Evolutionary conservation across 2,888 invertebrate species (phyloP), one percentile per base, ranked within the genome.

Genomic region (Drepana falcataria): DNA sequence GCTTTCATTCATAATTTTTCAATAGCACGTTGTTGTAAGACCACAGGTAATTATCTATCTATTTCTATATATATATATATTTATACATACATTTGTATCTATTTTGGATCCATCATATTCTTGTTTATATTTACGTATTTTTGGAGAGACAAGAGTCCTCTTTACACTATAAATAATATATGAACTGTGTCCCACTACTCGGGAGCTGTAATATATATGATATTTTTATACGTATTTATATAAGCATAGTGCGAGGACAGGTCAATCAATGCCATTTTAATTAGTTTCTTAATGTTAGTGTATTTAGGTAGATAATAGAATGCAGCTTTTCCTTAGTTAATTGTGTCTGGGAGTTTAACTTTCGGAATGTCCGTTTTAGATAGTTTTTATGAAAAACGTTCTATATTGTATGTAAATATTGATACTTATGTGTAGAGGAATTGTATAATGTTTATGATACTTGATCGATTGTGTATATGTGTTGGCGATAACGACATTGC

Each of bases 241-340:
- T 58, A 64, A 63, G 59, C 59, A 56, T 33, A 51, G 44, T 57
- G 56, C 55, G 55, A 44, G 44, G 9, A 7, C 59, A 48, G 61
- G 79, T 61, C 76, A 75, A 81, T 76, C 78, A 85, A 86, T 85
- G 86, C 84, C 86, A 85, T 85, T 83, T 83, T 66, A 67, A 68
- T 72, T 79, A 79, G 77, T 73, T 82, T 79, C 73, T 77, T 81
- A 77, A 73, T 70, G 33, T 21, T 40, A 68, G 57, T 69, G 54
- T 64, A 41, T 63, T 64, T 51, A 40, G 9, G 34, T 48, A 7
- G 7, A 48, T 48, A 53, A 7, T 68, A 47, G 59, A 68, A 66
- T 73, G 76, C 73, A 70, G 75, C 70, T 77, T 77, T 71, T 59
- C 48, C 34, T 40, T 61, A 60, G 63, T 60, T 64, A 66, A 48